Conservation (phyloP, 1,140 invertebrate species). For the Drosophila nikananu region DNA sequence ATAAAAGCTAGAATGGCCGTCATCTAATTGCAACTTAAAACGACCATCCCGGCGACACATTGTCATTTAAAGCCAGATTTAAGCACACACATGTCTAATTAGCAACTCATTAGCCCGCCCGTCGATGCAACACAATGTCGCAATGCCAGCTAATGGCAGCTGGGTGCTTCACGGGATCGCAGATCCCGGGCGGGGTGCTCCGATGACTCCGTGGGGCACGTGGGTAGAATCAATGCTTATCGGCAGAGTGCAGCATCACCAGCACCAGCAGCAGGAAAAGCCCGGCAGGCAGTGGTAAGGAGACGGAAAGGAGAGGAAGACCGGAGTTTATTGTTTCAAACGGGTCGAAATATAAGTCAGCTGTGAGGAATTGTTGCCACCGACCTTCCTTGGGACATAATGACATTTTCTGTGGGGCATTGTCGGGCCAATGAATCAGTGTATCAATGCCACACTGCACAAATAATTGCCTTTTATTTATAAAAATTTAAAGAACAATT, state of each 20-base stretch:
- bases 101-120: slow-evolving; percentile 73
- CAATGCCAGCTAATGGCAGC: slow-evolving; percentile 5
- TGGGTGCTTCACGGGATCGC: slow-evolving; percentile 1
- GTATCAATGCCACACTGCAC: slow-evolving; percentile 29
- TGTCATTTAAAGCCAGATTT: slow-evolving; percentile 70
- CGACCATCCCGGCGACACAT: slow-evolving; percentile 41
- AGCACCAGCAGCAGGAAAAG: slow-evolving; percentile 11
- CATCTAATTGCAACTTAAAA: slow-evolving; percentile 49
- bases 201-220: slow-evolving; percentile 24
- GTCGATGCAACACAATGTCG: slow-evolving; percentile 61
- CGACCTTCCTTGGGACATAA: slow-evolving; percentile 39
- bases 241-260: slow-evolving; percentile 59
- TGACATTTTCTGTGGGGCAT: slow-evolving; percentile 63
- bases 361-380: slow-evolving; percentile 27
- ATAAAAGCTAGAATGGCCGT: slow-evolving; percentile 15
- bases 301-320: background rate
- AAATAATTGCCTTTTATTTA: background rate
- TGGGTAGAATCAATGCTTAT: slow-evolving; percentile 63
- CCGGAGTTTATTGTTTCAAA: slow-evolving; percentile 55
- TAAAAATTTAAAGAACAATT: background rate
- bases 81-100: slow-evolving; percentile 71
- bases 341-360: slow-evolving; percentile 53
- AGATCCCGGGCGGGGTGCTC: background rate
- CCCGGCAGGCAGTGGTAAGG: background rate
- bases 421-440: slow-evolving; percentile 66